Base-by-base conservation (phyloP, 2,113 vertebrate species). In the Hemichromis elongatus region DNA sequence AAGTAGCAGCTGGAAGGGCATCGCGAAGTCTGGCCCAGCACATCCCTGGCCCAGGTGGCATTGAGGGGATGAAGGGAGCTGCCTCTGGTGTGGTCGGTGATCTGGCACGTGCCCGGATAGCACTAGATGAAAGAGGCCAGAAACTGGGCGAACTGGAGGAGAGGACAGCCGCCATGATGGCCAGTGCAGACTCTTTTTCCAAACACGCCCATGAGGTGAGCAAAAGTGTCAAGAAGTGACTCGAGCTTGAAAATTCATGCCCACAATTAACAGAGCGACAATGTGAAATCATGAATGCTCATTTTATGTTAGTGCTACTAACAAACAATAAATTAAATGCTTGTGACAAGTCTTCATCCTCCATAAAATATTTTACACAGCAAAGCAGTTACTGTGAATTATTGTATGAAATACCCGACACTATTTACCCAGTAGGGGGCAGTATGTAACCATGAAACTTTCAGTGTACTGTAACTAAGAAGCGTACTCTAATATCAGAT, bases 41-140 rank as follows among this genome's bases (percentile, higher is more conserved):
- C 93, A 99, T 99, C 91, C 99, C 99, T 2, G 99, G 99, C 16
- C 97, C 97, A 18, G 98, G 98, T 2, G 95, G 98, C 86, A 98
- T 99, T 35, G 99, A 99, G 95, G 99, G 99, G 30, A 99, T 99
- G 93, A 99, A 99, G 96, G 97, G 98, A 13, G 98, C 98, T 1
- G 99, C 99, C 1, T 98, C 99, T 0, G 99, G 99, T 40, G 97
- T 99, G 2, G 97, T 98, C 19, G 98, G 97, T 11, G 99, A 99
- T 70, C 94, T 99, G 37, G 98, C 98, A 78, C 96, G 99, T 6
- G 98, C 98, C 52, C 96, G 99, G 80, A 89, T 99, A 95, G 99
- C 99, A 1, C 93, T 99, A 84, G 99, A 99, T 28, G 99, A 99
- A 93, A 96, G 99, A 90, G 99, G 99, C 6, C 98, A 99, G 91